Conservation (phyloP, 2,797 vertebrate genomes). For the Cyclopterus lumpus region DNA sequence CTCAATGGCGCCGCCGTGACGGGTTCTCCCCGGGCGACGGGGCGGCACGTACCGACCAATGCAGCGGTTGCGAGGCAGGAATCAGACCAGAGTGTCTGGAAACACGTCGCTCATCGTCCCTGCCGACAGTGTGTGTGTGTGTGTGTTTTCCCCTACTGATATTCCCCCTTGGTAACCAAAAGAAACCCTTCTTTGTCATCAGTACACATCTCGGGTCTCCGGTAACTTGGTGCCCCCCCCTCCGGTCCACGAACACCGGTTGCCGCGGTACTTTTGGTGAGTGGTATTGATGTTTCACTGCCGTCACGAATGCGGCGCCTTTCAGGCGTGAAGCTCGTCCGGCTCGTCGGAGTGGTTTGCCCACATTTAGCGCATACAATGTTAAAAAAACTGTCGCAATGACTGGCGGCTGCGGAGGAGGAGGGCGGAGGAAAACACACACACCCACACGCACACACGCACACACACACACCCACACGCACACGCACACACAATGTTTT, state of each 20-base stretch:
- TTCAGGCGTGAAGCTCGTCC: slow-evolving; percentile 34
- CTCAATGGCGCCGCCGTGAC: slow-evolving; percentile 6
- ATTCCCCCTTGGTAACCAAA: slow-evolving; percentile 17
- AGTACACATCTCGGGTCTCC: not conserved
- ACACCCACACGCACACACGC: too few relatives aligned
- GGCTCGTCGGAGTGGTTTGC: slow-evolving; percentile 51
- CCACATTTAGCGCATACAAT: slow-evolving; percentile 13
- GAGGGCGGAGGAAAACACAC: not conserved
- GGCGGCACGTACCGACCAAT: slow-evolving; percentile 25
- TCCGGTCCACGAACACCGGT: slow-evolving; percentile 22
- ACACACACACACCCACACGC: too few relatives aligned
- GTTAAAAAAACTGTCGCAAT: not conserved
- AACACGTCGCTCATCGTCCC: slow-evolving; percentile 50
- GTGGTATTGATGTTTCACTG: not conserved
- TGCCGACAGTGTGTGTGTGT: slow-evolving; percentile 22
- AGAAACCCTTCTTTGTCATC: not conserved
- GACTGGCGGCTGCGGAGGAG: too few relatives aligned
- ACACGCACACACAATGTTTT: slow-evolving; percentile 1
- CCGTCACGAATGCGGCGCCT: slow-evolving; percentile 36
- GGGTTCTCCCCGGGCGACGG: slow-evolving; percentile 25
- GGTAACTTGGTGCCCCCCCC: slow-evolving; percentile 3
- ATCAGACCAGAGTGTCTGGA: slow-evolving; percentile 47
- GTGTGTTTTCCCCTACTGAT: not conserved
- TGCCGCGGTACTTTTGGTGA: slow-evolving; percentile 28
- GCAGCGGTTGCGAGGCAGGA: slow-evolving; percentile 40